A percentile compares a stretch with the other conserved stretches of the same genome.
Conservation (phyloP, 2,888 invertebrate species). For the Rhagophthalmus giganteus region DNA sequence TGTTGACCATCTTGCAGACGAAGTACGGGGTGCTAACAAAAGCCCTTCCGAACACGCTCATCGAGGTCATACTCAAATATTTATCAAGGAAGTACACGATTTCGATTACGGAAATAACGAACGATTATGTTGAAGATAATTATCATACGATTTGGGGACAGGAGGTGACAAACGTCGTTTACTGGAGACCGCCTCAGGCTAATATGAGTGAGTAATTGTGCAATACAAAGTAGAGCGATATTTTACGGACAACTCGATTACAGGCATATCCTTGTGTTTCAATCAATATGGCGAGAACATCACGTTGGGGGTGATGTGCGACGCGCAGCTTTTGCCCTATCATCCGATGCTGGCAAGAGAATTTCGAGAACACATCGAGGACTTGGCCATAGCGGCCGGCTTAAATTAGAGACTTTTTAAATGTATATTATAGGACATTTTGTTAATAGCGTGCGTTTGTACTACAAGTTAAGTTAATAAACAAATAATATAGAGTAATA, state of each 20-base stretch:
- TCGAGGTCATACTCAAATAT: slow-evolving; percentile 63
- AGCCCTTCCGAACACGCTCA: slow-evolving; percentile 63
- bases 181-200: slow-evolving; percentile 76
- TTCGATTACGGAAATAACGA: slow-evolving; percentile 64
- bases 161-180: slow-evolving; percentile 64
- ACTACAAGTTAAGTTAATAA: no score
- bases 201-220: slow-evolving; percentile 74
- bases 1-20: slow-evolving; percentile 59
- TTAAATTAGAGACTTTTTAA: no score
- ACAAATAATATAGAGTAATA: no score
- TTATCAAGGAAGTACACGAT: slow-evolving; percentile 70
- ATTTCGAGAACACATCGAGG: slow-evolving; percentile 49
- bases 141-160: slow-evolving; percentile 68
- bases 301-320: slow-evolving; percentile 71
- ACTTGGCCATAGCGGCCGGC: slow-evolving; percentile 43
- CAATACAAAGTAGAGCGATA: no score
- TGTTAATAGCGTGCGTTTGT: no score
- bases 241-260: no score
- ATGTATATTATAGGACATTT: no score
- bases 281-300: slow-evolving; percentile 69
- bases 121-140: slow-evolving; percentile 50
- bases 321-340: slow-evolving; percentile 68
- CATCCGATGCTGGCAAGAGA: slow-evolving; percentile 61
- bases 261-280: slow-evolving; percentile 73
- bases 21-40: slow-evolving; percentile 64